A percentile compares a stretch with the other conserved stretches of the same genome.
phyloP scores from a whole-genome alignment of 2,888 invertebrate species.

The Steinernema scapterisci region DNA sequence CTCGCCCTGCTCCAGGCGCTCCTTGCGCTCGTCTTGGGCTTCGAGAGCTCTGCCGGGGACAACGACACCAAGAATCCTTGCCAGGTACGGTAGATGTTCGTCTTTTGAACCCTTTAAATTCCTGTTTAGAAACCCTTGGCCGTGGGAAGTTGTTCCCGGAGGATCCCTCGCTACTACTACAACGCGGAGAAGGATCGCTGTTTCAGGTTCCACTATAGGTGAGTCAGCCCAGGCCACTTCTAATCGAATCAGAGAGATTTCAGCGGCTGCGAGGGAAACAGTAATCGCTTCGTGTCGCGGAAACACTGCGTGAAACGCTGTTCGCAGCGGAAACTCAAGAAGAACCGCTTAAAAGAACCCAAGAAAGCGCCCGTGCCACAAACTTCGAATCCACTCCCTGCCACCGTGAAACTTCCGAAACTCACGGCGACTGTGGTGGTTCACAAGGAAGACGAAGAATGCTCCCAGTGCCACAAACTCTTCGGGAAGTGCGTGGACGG shows the following conservation, averaged over 20 bases:
- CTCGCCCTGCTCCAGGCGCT: constrained; percentile 8
- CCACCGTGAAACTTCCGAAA: neutral
- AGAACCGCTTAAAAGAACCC: constrained; percentile 30
- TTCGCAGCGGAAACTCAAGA: constrained; percentile 25
- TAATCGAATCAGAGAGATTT: constrained; percentile 32
- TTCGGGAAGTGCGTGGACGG: constrained; percentile 57
- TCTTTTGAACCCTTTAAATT: no score
- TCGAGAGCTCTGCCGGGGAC: neutral
- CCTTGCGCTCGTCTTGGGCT: neutral
- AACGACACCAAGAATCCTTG: constrained; percentile 7
- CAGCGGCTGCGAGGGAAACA: constrained; percentile 49
- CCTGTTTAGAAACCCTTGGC: constrained; percentile 52
- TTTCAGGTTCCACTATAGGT: constrained; percentile 61
- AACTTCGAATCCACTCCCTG: neutral
- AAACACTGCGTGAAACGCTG: constrained; percentile 45
- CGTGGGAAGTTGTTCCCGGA: constrained; percentile 56
- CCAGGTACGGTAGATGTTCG: constrained; percentile 1
- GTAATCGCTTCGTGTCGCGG: constrained; percentile 44
- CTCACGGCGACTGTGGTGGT: neutral
- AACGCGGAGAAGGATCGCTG: constrained; percentile 54
- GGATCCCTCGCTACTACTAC: constrained; percentile 62
- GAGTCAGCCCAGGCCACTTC: neutral
- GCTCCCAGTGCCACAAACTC: constrained; percentile 49
- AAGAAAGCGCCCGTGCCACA: constrained; percentile 13
- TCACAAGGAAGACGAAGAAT: constrained; percentile 33